Percentiles rank a stretch among this genome's conserved stretches.
These are phyloP conservation scores for Atherinomorus stipes DNA, from an alignment of 2,113 vertebrate species.

Conservation along the genomic window DNA sequence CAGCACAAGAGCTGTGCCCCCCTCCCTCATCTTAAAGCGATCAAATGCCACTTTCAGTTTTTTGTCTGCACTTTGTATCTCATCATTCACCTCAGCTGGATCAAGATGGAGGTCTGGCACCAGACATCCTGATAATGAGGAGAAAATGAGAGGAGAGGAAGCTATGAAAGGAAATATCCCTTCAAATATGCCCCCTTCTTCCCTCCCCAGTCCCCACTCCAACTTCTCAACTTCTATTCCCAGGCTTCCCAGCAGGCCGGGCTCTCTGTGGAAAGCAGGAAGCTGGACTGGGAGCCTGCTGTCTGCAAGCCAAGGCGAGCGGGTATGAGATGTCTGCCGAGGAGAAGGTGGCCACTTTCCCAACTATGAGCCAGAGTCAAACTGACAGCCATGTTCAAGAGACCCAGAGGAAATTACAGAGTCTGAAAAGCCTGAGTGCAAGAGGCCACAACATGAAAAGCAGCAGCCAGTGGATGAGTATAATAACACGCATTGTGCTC, in stretches of 20 bases:
- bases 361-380: slow-evolving; percentile 61
- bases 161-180: slow-evolving; percentile 76
- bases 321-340: slow-evolving; percentile 56
- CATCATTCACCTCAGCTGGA: slow-evolving; percentile 63
- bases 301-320: slow-evolving; percentile 52
- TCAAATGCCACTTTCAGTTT: slow-evolving; percentile 53
- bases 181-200: slow-evolving; percentile 55
- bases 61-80: slow-evolving; percentile 67
- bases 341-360: slow-evolving; percentile 60
- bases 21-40: slow-evolving; percentile 42
- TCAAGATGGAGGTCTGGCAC: slow-evolving; percentile 68
- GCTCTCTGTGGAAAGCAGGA: slow-evolving; percentile 63
- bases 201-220: slow-evolving; percentile 51
- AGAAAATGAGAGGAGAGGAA: slow-evolving; percentile 76
- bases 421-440: slow-evolving; percentile 53
- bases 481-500: slow-evolving; percentile 63
- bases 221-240: slow-evolving; percentile 60
- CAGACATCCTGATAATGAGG: slow-evolving; percentile 71
- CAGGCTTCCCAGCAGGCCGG: slow-evolving; percentile 46
- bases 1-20: slow-evolving; percentile 19
- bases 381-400: slow-evolving; percentile 70
- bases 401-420: slow-evolving; percentile 66
- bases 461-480: slow-evolving; percentile 52
- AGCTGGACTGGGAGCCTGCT: slow-evolving; percentile 56
- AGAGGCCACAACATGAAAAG: slow-evolving; percentile 52